Percentiles rank a stretch among this genome's conserved stretches.
Conservation (phyloP, 2,888 invertebrate species). For the Cistogaster globosa region DNA sequence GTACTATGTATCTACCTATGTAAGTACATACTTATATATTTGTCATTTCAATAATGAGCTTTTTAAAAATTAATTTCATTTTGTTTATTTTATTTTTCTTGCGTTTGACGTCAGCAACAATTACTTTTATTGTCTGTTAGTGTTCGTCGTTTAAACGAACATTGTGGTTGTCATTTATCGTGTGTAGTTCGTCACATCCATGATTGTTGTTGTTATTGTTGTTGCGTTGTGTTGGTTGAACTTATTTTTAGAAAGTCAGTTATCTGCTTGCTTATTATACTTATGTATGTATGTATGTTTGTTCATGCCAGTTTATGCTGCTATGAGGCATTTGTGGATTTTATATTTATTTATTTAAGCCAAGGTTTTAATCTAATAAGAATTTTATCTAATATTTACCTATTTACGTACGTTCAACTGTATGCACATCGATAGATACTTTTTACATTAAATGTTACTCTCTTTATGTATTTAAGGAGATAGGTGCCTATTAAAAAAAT, state of each 20-base stretch:
- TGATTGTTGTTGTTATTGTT: slow-evolving; percentile 29
- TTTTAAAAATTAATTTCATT: not conserved
- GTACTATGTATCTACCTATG: not conserved
- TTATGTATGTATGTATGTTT: too few species aligned
- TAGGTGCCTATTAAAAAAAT: too few species aligned
- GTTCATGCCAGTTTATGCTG: slow-evolving; percentile 11
- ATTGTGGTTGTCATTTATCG: slow-evolving; percentile 15
- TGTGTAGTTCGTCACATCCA: slow-evolving; percentile 39
- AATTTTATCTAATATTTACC: not conserved
- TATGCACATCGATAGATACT: not conserved
- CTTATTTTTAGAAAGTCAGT: slow-evolving; percentile 61
- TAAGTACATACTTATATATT: not conserved
- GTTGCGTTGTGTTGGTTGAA: slow-evolving; percentile 7
- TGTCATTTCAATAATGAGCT: too few species aligned
- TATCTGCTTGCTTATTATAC: slow-evolving; percentile 31
- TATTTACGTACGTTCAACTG: not conserved
- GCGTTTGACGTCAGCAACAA: slow-evolving; percentile 60
- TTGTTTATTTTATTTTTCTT: slow-evolving; percentile 3
- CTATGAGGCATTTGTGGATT: not conserved
- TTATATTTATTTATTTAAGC: not conserved
- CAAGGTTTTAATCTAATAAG: not conserved
- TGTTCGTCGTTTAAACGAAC: slow-evolving; percentile 44
- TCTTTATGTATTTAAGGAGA: too few species aligned
- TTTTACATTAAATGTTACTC: too few species aligned
- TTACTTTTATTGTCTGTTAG: slow-evolving; percentile 45